Conservation (phyloP, 2,113 vertebrate genomes). For the Corythornis vintsioides region DNA sequence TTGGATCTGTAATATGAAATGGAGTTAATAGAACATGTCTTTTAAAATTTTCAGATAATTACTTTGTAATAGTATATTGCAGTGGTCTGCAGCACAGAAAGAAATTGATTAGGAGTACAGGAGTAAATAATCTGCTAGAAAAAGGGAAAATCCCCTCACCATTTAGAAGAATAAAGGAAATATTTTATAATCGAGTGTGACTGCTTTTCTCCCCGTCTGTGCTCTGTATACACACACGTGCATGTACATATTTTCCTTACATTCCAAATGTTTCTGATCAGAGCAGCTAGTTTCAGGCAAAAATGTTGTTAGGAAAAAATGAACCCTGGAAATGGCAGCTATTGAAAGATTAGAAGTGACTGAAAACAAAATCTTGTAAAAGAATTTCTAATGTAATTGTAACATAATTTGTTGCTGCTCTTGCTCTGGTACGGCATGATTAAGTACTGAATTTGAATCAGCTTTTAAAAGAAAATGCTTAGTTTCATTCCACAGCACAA, state of each 20-base stretch:
- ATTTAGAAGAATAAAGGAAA: background rate
- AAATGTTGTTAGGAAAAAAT: slow-evolving; percentile 21
- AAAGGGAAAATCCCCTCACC: background rate
- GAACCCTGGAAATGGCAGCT: background rate
- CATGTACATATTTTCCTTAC: background rate
- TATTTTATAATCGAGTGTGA: background rate
- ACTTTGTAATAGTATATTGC: background rate
- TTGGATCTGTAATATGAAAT: background rate
- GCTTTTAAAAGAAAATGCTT: slow-evolving; percentile 51
- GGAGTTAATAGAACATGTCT: background rate
- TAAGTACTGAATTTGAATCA: slow-evolving; percentile 51
- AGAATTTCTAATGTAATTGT: slow-evolving; percentile 49
- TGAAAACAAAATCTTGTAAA: slow-evolving; percentile 48
- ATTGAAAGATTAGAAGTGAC: slow-evolving; percentile 28
- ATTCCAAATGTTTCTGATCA: slow-evolving; percentile 1
- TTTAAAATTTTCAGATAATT: background rate
- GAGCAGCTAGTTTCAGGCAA: background rate
- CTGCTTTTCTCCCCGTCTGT: background rate
- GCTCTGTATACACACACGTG: background rate
- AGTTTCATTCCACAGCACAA: slow-evolving; percentile 48
- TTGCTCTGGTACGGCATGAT: slow-evolving; percentile 7
- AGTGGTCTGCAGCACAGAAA: background rate
- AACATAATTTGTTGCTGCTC: slow-evolving; percentile 48
- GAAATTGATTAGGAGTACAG: background rate
- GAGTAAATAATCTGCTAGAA: background rate